A percentile compares a stretch with the other conserved stretches of the same genome.
These are phyloP conservation scores for Benthosema pterotum DNA, from an alignment of 2,797 vertebrate genomes.

Conservation along the genomic window DNA sequence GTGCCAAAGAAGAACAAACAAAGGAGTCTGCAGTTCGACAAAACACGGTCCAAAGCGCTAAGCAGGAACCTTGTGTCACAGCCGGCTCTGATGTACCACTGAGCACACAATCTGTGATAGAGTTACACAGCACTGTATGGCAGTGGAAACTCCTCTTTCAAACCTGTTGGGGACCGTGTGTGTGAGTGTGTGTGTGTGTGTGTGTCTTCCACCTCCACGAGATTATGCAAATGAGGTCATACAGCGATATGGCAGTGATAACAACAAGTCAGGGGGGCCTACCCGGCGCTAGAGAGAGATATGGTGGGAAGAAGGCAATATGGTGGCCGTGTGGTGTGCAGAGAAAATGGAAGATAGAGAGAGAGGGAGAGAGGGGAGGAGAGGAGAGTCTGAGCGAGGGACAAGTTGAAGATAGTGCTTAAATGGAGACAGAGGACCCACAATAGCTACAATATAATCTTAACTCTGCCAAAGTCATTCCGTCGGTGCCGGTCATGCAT, in stretches of 20 bases:
- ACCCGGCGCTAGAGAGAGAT: too few relatives aligned
- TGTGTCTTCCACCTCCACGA: slow-evolving; percentile 10
- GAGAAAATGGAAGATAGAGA: slow-evolving; percentile 21
- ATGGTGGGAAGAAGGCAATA: not conserved
- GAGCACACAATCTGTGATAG: too few relatives aligned
- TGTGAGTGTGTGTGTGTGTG: too few relatives aligned
- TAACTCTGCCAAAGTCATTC: slow-evolving; percentile 52
- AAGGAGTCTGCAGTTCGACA: too few relatives aligned
- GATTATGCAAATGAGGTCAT: slow-evolving; percentile 44
- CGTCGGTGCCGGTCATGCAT: slow-evolving; percentile 16
- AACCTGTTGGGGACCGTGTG: too few relatives aligned
- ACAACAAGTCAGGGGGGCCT: slow-evolving; percentile 23
- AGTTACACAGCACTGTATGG: too few relatives aligned
- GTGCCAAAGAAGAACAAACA: too few relatives aligned
- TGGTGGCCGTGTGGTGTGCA: not conserved
- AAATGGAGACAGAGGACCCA: slow-evolving; percentile 52
- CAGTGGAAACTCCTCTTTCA: too few relatives aligned
- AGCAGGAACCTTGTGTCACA: too few relatives aligned
- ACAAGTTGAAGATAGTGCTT: slow-evolving; percentile 21
- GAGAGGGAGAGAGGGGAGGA: not conserved
- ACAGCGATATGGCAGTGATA: slow-evolving; percentile 20
- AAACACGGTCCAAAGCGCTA: too few relatives aligned
- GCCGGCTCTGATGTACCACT: too few relatives aligned
- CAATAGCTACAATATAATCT: slow-evolving; percentile 31
- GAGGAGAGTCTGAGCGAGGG: slow-evolving; percentile 29